A percentile compares a stretch with the other conserved stretches of the same genome.
Conservation (phyloP, 1,140 invertebrate species). For the Tribolium madens region DNA sequence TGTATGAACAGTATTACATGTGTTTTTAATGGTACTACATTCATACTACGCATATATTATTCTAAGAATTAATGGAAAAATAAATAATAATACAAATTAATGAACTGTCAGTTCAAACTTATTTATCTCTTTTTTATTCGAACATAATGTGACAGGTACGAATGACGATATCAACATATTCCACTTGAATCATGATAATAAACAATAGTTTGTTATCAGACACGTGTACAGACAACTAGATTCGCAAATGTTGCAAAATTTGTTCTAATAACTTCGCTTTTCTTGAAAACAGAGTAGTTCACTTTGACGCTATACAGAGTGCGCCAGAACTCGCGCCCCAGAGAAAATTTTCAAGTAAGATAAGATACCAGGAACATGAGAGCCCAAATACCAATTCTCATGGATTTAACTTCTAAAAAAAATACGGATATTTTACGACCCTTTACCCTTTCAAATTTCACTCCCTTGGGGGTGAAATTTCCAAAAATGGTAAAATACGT, state of each 20-base stretch:
- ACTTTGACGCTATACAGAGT: too few relatives aligned
- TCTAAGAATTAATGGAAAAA: not conserved
- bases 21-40: not conserved
- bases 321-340: too few relatives aligned
- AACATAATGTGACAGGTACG: not conserved
- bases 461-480: too few relatives aligned
- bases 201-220: not conserved
- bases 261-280: not conserved
- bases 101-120: not conserved
- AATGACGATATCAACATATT: not conserved
- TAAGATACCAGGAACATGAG: too few relatives aligned
- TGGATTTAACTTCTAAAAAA: too few relatives aligned
- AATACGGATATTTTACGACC: too few relatives aligned
- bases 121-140: not conserved
- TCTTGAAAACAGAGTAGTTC: too few relatives aligned
- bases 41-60: not conserved
- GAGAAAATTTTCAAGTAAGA: too few relatives aligned
- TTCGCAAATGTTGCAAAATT: not conserved
- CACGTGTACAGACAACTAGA: not conserved
- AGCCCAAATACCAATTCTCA: too few relatives aligned
- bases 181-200: not conserved
- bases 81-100: not conserved
- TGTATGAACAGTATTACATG: not conserved
- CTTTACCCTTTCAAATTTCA: too few relatives aligned
- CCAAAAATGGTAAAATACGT: too few relatives aligned